phyloP scores from a whole-genome alignment of 2,113 vertebrate genomes.

The Euleptes europaea region DNA sequence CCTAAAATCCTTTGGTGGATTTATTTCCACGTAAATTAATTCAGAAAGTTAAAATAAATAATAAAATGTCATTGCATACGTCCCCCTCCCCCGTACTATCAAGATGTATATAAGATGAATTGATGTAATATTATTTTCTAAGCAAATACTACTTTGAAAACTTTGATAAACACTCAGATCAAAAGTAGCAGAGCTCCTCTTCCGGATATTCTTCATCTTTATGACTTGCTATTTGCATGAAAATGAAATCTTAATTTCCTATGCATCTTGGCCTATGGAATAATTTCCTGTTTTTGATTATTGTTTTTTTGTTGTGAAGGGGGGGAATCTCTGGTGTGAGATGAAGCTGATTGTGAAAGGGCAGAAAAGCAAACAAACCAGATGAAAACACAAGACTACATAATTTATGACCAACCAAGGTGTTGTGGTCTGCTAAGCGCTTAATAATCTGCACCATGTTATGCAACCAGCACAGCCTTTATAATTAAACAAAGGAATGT shows the following conservation, averaged over 20 bases:
- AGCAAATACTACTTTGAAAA: constrained; percentile 15
- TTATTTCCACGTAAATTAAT: neutral
- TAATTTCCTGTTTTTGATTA: constrained; percentile 47
- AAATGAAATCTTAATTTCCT: constrained; percentile 33
- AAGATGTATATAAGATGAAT: constrained; percentile 27
- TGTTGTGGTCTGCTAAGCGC: neutral
- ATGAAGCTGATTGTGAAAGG: constrained; percentile 14
- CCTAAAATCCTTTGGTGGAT: neutral
- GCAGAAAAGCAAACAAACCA: constrained; percentile 4
- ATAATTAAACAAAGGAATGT: too few species aligned
- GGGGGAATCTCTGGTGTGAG: constrained; percentile 21
- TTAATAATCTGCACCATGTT: neutral
- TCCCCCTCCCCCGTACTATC: constrained; percentile 22
- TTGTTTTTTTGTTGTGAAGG: constrained; percentile 20
- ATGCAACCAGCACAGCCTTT: too few species aligned
- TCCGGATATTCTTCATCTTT: constrained; percentile 22
- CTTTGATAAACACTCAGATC: neutral
- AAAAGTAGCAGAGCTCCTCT: constrained; percentile 11
- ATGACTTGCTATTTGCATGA: constrained; percentile 34
- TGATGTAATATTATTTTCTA: constrained; percentile 32
- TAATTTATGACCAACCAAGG: neutral
- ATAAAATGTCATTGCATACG: neutral
- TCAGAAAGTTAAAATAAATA: neutral
- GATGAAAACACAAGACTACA: neutral
- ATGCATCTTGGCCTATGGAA: constrained; percentile 44